These are phyloP conservation scores for Myotis vivesi DNA, from an alignment of 2,797 vertebrate species.

Conservation along the genomic window DNA sequence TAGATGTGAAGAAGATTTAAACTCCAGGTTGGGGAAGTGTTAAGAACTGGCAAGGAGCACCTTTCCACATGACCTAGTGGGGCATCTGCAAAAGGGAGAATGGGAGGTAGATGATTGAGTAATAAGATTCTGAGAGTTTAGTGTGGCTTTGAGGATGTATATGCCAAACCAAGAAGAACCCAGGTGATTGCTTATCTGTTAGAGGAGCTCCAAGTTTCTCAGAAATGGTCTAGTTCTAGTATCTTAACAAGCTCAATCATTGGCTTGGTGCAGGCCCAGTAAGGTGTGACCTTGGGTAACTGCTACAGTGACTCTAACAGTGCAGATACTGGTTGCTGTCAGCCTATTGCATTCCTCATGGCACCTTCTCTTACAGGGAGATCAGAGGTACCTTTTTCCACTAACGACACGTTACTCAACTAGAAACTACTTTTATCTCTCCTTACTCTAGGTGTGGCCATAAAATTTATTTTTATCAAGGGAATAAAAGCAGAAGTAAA, in stretches of 20 bases:
- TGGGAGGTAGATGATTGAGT: neutral
- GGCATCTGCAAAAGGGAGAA: neutral
- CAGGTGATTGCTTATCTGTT: neutral
- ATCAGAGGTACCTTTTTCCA: neutral
- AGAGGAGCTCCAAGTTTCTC: neutral
- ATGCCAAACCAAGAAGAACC: neutral
- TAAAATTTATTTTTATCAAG: neutral
- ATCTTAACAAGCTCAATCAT: neutral
- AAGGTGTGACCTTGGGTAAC: neutral
- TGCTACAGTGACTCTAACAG: neutral
- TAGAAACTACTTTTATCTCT: neutral
- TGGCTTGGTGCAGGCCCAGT: neutral
- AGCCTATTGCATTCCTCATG: neutral
- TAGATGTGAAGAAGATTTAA: neutral
- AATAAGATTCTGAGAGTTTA: neutral
- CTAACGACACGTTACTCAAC: neutral
- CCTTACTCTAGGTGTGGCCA: neutral
- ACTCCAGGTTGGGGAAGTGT: neutral
- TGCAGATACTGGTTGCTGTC: neutral
- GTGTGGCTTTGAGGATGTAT: neutral
- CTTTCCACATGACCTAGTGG: neutral
- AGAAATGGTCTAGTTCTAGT: neutral
- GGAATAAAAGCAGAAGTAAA: neutral
- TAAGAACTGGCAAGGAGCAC: neutral
- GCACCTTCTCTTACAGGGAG: neutral